Conservation (phyloP, 1,140 invertebrate genomes). For the Elysia chlorotica region DNA sequence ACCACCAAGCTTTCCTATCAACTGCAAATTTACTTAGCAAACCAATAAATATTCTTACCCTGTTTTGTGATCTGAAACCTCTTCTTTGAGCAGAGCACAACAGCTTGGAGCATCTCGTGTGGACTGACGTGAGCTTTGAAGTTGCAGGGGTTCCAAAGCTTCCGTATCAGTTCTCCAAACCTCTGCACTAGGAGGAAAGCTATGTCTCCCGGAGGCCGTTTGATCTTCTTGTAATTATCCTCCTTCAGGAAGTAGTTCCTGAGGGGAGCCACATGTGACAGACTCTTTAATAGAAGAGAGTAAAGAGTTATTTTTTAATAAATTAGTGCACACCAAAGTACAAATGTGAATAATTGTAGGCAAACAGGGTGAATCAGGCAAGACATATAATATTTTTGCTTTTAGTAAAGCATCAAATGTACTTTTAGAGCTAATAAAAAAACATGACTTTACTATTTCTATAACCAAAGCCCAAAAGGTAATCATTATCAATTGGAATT, state of each 20-base stretch:
- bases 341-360: too few species aligned
- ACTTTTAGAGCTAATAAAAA: too few species aligned
- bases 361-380: too few species aligned
- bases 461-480: too few species aligned
- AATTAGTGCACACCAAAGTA: too few species aligned
- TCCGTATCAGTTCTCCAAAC: slow-evolving; percentile 96
- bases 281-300: slow-evolving; percentile 69
- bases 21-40: too few species aligned
- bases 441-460: too few species aligned
- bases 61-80: slow-evolving; percentile 98
- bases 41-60: slow-evolving; percentile 69
- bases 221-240: slow-evolving; percentile 87
- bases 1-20: too few species aligned
- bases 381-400: too few species aligned
- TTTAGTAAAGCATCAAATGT: too few species aligned
- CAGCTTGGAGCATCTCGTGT: slow-evolving; percentile 99
- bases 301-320: too few species aligned
- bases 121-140: slow-evolving; percentile 99
- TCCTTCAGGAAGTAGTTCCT: slow-evolving; percentile 95
- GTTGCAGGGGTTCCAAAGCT: slow-evolving; percentile 98
- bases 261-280: slow-evolving; percentile 92
- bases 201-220: slow-evolving; percentile 81
- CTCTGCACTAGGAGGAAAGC: slow-evolving; percentile 88
- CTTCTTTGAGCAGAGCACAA: slow-evolving; percentile 97
- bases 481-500: too few species aligned